Percentiles rank a stretch among this genome's conserved stretches.
These are phyloP conservation scores for Melanotaenia nigrans DNA, from an alignment of 2,797 vertebrate species.

Conservation along the genomic window DNA sequence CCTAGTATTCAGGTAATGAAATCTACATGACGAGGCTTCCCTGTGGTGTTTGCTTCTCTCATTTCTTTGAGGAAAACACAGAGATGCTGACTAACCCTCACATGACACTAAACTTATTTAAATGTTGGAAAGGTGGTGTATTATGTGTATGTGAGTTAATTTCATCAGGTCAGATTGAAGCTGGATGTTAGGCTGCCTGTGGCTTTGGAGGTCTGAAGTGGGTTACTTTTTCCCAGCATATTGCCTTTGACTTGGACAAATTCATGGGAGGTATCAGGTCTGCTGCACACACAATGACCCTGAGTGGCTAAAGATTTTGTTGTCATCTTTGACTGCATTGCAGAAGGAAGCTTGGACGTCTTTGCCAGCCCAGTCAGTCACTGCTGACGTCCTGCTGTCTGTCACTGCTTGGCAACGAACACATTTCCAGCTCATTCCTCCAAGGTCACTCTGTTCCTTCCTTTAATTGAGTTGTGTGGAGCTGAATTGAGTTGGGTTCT, in stretches of 20 bases:
- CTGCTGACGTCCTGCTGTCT: constrained; percentile 42
- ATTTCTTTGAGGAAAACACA: neutral
- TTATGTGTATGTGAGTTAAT: constrained; percentile 2
- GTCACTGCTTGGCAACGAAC: constrained; percentile 56
- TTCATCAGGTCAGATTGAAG: constrained; percentile 18
- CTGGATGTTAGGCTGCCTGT: neutral
- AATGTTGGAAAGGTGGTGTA: constrained; percentile 1
- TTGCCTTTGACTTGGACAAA: constrained; percentile 22
- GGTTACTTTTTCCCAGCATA: constrained; percentile 38
- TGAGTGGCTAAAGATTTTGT: constrained; percentile 32
- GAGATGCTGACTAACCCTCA: constrained; percentile 5
- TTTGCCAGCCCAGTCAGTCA: constrained; percentile 28
- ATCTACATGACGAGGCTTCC: neutral
- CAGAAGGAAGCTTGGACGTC: constrained; percentile 35
- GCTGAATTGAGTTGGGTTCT: constrained; percentile 51
- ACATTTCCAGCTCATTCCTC: constrained; percentile 24
- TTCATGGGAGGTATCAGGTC: constrained; percentile 14
- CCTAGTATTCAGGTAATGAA: neutral
- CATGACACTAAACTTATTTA: neutral
- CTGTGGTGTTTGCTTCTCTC: neutral
- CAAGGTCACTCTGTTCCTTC: constrained; percentile 58
- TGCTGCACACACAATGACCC: constrained; percentile 12
- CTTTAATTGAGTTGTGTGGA: constrained; percentile 52
- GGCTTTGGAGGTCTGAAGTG: constrained; percentile 9
- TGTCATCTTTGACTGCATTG: constrained; percentile 61